Evolutionary conservation across 2,888 invertebrate genomes (phyloP).

Genomic region (Argyra leucocephala): DNA sequence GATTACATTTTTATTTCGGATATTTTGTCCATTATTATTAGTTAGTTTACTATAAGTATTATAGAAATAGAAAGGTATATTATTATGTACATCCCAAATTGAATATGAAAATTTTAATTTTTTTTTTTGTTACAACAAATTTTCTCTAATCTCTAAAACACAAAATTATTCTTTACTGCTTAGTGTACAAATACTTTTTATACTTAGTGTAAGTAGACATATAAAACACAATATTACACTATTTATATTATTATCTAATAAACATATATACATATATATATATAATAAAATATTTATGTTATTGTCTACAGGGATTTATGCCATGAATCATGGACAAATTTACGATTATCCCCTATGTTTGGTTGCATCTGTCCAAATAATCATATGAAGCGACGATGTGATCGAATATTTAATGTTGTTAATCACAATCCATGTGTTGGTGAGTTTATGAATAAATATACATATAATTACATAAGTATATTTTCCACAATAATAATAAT

Average conservation of each 20-base stretch:
- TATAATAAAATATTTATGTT: not conserved
- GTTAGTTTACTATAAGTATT: no score
- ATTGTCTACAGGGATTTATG: slow-evolving; percentile 60
- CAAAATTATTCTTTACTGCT: no score
- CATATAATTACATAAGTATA: not conserved
- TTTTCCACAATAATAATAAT: not conserved
- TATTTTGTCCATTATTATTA: no score
- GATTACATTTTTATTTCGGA: no score
- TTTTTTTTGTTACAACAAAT: no score
- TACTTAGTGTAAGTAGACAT: no score
- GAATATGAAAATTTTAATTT: no score
- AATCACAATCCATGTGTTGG: slow-evolving; percentile 92
- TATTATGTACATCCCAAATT: no score
- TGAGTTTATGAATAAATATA: slow-evolving; percentile 49
- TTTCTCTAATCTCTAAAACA: no score
- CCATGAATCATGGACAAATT: slow-evolving; percentile 78
- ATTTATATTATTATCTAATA: not conserved
- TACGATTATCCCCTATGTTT: slow-evolving; percentile 79
- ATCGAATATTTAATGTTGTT: slow-evolving; percentile 77
- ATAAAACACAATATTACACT: no score
- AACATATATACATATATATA: not conserved
- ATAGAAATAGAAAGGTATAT: no score
- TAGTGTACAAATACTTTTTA: no score
- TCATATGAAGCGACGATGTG: slow-evolving; percentile 78
- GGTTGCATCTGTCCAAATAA: slow-evolving; percentile 88